Conservation (phyloP, 2,113 vertebrate species). For the Octodon degus region DNA sequence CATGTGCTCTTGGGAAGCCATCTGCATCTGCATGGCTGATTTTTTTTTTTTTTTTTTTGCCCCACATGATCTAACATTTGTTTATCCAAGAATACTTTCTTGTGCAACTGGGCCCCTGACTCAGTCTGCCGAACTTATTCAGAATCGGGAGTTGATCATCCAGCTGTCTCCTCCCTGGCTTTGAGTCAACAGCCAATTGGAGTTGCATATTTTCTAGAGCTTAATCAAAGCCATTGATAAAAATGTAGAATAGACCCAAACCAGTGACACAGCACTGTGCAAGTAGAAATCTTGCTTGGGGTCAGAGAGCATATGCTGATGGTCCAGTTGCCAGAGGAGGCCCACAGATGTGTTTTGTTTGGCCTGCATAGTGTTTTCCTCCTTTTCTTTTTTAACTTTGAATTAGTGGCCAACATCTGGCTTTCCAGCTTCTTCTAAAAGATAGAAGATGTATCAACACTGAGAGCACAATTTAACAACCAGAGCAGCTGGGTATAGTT, state of each 20-base stretch:
- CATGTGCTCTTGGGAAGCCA: not conserved
- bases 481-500: not conserved
- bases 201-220: not conserved
- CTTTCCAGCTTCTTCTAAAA: constrained; percentile 24
- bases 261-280: not conserved
- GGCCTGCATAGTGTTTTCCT: constrained; percentile 29
- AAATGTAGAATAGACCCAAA: not conserved
- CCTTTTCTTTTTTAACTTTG: constrained; percentile 46
- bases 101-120: not conserved
- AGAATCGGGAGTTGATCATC: not conserved
- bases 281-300: constrained; percentile 55
- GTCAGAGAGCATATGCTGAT: constrained; percentile 31
- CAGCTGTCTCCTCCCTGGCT: constrained; percentile 60
- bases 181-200: constrained; percentile 31
- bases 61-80: not conserved
- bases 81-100: not conserved
- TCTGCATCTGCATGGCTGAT: not conserved
- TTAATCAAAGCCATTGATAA: constrained; percentile 69
- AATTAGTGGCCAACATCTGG: constrained; percentile 58
- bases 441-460: constrained; percentile 26
- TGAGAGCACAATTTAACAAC: not conserved
- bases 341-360: constrained; percentile 60
- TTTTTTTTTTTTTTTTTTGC: not conserved
- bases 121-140: not conserved
- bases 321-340: not conserved